A percentile compares a stretch with the other conserved stretches of the same genome.
Conservation (phyloP, 2,888 invertebrate species). For the Pandemis heparana region DNA sequence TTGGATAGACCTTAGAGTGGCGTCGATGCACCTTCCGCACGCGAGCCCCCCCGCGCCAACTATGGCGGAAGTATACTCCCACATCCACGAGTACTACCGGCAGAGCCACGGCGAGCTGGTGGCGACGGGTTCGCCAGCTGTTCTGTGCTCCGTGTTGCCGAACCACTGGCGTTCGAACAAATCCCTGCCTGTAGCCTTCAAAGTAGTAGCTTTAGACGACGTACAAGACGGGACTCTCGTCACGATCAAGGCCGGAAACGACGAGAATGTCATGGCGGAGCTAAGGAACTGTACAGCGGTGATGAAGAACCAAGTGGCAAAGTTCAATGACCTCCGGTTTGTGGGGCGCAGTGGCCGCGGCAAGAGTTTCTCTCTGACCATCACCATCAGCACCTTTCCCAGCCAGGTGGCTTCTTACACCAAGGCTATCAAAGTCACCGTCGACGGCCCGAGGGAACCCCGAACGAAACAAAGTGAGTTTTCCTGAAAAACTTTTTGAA, state of each 20-base stretch:
- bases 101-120: slow-evolving; percentile 97
- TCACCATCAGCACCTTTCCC: slow-evolving; percentile 92
- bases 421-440: slow-evolving; percentile 99
- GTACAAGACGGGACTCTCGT: slow-evolving; percentile 97
- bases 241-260: slow-evolving; percentile 97
- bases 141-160: slow-evolving; percentile 97
- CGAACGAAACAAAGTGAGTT: slow-evolving; percentile 98
- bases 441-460: slow-evolving; percentile 99
- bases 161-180: slow-evolving; percentile 99
- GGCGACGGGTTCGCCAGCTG: slow-evolving; percentile 97
- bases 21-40: slow-evolving; percentile 89
- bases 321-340: slow-evolving; percentile 99
- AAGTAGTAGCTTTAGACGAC: slow-evolving; percentile 97
- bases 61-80: slow-evolving; percentile 91
- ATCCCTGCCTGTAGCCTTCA: slow-evolving; percentile 97
- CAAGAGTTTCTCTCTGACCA: slow-evolving; percentile 97
- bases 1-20: slow-evolving; percentile 70
- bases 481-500: not conserved
- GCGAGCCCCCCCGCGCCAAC: slow-evolving; percentile 85
- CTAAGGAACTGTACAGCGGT: slow-evolving; percentile 96
- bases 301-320: slow-evolving; percentile 99
- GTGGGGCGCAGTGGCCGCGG: slow-evolving; percentile 99
- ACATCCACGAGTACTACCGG: slow-evolving; percentile 91
- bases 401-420: slow-evolving; percentile 96
- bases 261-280: slow-evolving; percentile 98